Percentiles rank a stretch among this genome's conserved stretches.
Evolutionary conservation across 2,888 invertebrate species (phyloP).

Genomic region (Glyphotaelius pellucidus): DNA sequence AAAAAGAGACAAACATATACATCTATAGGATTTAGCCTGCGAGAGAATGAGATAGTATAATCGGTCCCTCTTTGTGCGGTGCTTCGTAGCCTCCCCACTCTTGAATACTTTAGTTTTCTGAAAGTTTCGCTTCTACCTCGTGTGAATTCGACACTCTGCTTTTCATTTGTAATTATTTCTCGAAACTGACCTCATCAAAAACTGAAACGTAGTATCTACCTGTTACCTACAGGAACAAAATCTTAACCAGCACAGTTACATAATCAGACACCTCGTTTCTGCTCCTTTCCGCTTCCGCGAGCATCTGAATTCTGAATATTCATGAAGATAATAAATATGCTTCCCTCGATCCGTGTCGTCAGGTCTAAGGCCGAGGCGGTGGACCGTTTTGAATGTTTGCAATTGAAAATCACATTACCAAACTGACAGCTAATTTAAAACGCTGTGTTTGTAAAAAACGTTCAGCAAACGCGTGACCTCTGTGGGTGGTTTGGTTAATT

Average conservation of each 20-base stretch:
- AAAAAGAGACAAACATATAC: too few species aligned
- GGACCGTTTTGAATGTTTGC: slow-evolving; percentile 5
- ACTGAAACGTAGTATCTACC: neutral
- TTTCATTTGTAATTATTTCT: neutral
- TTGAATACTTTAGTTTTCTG: too few species aligned
- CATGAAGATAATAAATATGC: neutral
- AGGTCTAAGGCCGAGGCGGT: neutral
- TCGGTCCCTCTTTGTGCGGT: too few species aligned
- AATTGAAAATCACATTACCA: slow-evolving; percentile 46
- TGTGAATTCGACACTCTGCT: too few species aligned
- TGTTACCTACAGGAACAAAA: neutral
- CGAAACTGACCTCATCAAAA: neutral
- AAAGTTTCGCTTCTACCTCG: too few species aligned
- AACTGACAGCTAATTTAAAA: slow-evolving; percentile 39
- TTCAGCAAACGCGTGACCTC: slow-evolving; percentile 6
- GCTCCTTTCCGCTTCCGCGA: neutral
- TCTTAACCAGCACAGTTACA: neutral
- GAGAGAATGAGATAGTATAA: too few species aligned
- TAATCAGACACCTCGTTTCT: neutral
- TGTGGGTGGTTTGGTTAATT: slow-evolving; percentile 2
- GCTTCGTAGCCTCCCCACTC: too few species aligned
- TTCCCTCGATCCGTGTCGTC: neutral
- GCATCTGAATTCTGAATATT: slow-evolving; percentile 33
- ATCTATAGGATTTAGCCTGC: too few species aligned
- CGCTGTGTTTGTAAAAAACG: slow-evolving; percentile 3